Evolutionary conservation across 2,113 vertebrate genomes (phyloP).

Genomic region (Colistium nudipinnis): DNA sequence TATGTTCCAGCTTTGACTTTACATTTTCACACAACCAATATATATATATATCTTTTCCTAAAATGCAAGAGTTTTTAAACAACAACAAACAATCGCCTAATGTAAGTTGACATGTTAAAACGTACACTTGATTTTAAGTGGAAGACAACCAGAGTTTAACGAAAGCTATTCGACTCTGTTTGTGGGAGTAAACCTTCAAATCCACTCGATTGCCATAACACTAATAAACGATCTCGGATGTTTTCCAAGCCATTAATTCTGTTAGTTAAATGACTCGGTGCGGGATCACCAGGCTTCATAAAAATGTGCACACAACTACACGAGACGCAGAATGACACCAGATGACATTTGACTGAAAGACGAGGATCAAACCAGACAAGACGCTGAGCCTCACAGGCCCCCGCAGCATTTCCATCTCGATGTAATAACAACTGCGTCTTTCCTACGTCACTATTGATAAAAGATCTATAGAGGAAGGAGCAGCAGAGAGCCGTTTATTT

Average conservation of each 20-base stretch:
- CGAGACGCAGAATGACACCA: not conserved
- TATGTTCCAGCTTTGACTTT: too few species aligned
- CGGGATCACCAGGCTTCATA: not conserved
- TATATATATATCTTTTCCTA: too few species aligned
- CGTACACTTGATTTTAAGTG: too few species aligned
- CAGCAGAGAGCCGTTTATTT: not conserved
- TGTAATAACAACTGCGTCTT: conserved; percentile 50
- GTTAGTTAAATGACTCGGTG: not conserved
- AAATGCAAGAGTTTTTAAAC: too few species aligned
- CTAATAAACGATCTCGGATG: too few species aligned
- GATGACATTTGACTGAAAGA: conserved; percentile 7
- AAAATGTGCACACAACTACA: not conserved
- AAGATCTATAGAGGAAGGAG: conserved; percentile 3
- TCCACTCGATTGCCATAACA: too few species aligned
- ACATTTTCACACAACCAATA: too few species aligned
- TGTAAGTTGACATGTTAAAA: too few species aligned
- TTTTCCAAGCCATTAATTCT: conserved; percentile 1
- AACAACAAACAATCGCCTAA: too few species aligned
- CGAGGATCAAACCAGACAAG: not conserved
- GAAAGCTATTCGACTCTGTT: too few species aligned
- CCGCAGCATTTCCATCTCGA: conserved; percentile 18
- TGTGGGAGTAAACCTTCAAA: too few species aligned
- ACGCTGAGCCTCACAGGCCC: not conserved
- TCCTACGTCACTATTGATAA: conserved; percentile 28
- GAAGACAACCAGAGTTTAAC: too few species aligned